Evolutionary conservation across 2,797 vertebrate species (phyloP).

Genomic region (Vespertilio murinus): DNA sequence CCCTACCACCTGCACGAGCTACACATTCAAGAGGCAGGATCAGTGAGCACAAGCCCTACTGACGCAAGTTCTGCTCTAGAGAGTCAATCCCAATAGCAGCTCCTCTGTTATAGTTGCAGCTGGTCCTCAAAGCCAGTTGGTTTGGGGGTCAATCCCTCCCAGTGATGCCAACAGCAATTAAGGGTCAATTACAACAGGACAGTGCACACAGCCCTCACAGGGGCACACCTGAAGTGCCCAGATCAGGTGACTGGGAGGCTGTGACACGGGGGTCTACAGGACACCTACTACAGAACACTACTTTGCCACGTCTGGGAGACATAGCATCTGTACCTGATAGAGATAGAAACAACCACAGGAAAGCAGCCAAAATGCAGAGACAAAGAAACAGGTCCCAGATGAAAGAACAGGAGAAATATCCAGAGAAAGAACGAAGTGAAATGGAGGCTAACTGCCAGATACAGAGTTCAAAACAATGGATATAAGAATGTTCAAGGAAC

Average conservation of each 20-base stretch:
- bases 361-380: not conserved
- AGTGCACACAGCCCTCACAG: not conserved
- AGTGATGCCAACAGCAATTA: not conserved
- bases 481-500: not conserved
- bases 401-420: not conserved
- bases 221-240: not conserved
- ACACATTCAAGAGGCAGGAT: not conserved
- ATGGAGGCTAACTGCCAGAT: not conserved
- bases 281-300: not conserved
- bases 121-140: not conserved
- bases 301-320: not conserved
- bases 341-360: not conserved
- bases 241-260: not conserved
- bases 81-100: not conserved
- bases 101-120: not conserved
- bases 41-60: not conserved
- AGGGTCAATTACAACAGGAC: not conserved
- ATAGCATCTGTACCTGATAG: not conserved
- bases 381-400: not conserved
- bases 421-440: not conserved
- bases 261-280: not conserved
- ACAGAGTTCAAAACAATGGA: not conserved
- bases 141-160: not conserved
- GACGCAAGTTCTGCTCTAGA: not conserved
- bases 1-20: not conserved